Evolutionary conservation across 2,797 vertebrate species (phyloP), one percentile per base, ranked within the genome.

Genomic region (Phataginus tricuspis): DNA sequence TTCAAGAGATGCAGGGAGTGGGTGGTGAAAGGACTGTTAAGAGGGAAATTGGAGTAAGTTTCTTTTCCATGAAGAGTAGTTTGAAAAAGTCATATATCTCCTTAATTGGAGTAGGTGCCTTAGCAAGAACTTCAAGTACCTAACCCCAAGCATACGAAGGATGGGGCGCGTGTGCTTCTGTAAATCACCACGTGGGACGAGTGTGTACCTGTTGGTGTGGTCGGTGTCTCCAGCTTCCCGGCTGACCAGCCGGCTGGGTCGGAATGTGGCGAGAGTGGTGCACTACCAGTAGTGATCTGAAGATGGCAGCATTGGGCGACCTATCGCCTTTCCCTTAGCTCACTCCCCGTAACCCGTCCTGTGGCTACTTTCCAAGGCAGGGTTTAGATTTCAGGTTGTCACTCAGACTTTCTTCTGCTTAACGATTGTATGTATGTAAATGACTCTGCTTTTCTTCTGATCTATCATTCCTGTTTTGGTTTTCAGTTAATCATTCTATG

Each of bases 301-400:
- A 98, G 98, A 97, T 99, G 98, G 98, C 98, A 99, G 98, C 98
- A 98, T 99, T 98, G 98, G 94, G 98, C 74, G 97, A 96, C 95
- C 97, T 98, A 98, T 97, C 39, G 61, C 55, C 13, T 96, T 95
- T 96, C 82, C 90, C 94, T 63, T 31, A n/a, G 85, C 69, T 21
- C n/a, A 55, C 53, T 19, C 53, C 16, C 72, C n/a, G 91, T 42
- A 71, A 88, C 85, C 7, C 13, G 69, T 68, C 59, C 7, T 18
- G 23, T 29, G 64, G 89, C 84, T 95, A 2, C 16, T 55, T 42
- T 85, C 31, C 75, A 23, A n/a, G 10, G 91, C 39, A 29, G 51
- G 94, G 97, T 97, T 91, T 90, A 74, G 96, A 96, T 97, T 97
- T 95, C 82, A 92, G 84, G 25, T 94, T 97, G 97, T 98, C 93